Evolutionary conservation across 2,888 invertebrate species (phyloP), one percentile per base, ranked within the genome.

Genomic region (Chorisops tibialis): DNA sequence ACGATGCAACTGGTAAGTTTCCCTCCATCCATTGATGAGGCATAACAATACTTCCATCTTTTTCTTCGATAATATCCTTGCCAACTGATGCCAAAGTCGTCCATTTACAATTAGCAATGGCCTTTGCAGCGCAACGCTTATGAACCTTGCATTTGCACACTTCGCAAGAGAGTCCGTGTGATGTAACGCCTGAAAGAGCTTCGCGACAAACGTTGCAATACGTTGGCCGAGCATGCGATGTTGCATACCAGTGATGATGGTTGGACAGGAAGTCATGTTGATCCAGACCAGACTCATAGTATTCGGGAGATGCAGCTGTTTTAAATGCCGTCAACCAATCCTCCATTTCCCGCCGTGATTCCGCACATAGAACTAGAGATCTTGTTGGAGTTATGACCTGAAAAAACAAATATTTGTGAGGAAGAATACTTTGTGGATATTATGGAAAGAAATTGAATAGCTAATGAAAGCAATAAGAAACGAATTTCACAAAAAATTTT

Each of bases 21-120:
- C 97, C 96, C 78, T 96, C 96, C 83, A 97, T 84, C 97, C 97
- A 98, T 74, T 98, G 97, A 80, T 98, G 97, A 12, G 96, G 96
- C 93, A 96, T 95, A 68, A 88, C 87, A 71, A 93, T 89, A 74
- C 86, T 89, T 80, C 95, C 93, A 75, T 96, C 94, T 66, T 87
- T 83, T 70, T 96, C 93, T 74, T 96, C 96, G 52, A 96, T 92
- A 61, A 96, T 89, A 69, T 96, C 93, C 72, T 91, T 91, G n/a
- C 96, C 96, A 61, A 98, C 88, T 43, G 93, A 93, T 5, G 96
- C 91, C 68, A 97, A 82, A 41, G 96, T 96, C 69, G 95, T 97
- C 97, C 97, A 97, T 77, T 98, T 98, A 83, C 97, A 98, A 74
- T 93, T 93, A 69, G 91, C 91, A 72, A 91, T 89, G 59, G 96